These are phyloP conservation scores for Entomyzon cyanotis DNA, from an alignment of 2,113 vertebrate species.

Conservation along the genomic window DNA sequence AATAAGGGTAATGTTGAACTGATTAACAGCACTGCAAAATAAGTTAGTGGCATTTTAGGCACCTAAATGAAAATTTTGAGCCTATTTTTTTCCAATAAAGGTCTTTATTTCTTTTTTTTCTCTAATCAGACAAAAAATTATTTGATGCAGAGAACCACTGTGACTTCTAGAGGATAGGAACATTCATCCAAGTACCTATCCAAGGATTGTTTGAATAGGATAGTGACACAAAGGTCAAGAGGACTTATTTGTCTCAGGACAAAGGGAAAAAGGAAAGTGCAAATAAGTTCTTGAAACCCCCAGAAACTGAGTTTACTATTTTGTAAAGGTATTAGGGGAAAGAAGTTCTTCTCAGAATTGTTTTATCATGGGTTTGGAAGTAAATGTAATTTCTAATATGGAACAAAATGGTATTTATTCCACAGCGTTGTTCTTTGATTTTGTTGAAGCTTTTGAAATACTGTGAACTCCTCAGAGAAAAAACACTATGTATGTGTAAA, in stretches of 20 bases:
- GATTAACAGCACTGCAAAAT: neutral
- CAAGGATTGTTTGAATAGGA: neutral
- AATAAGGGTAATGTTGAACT: neutral
- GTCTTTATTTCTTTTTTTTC: neutral
- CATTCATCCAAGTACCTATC: neutral
- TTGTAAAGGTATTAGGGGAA: neutral
- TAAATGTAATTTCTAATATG: neutral
- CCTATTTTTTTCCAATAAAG: neutral
- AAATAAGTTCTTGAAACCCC: neutral
- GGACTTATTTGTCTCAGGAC: neutral
- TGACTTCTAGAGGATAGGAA: neutral
- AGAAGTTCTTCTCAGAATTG: neutral
- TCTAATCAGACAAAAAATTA: neutral
- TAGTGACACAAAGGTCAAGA: neutral
- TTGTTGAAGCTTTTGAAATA: neutral
- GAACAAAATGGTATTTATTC: neutral
- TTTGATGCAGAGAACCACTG: neutral
- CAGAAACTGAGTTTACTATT: neutral
- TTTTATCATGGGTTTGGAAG: neutral
- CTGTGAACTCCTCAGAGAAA: neutral
- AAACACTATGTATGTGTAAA: neutral
- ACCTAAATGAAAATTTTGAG: neutral
- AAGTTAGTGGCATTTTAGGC: neutral
- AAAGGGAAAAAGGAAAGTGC: neutral
- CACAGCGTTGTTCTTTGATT: neutral